phyloP scores from a whole-genome alignment of 1,140 invertebrate genomes.

The Trichomalopsis sarcophagae region DNA sequence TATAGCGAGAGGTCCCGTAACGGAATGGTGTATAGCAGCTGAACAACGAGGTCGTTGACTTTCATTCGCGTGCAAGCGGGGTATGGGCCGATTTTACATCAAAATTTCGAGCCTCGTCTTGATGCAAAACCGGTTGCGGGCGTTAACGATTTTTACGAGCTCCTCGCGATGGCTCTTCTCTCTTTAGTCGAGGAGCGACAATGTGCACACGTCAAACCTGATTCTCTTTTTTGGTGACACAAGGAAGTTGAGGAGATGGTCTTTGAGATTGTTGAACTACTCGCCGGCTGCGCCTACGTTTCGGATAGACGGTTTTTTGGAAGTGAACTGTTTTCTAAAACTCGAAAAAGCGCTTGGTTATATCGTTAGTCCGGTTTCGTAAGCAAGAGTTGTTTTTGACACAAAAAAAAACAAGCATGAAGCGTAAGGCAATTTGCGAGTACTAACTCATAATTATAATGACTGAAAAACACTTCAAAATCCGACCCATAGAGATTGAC shows the following conservation, averaged over 20 bases:
- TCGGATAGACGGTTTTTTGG: no score
- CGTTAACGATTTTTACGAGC: constrained; percentile 16
- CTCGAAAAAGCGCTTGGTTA: no score
- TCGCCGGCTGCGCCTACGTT: no score
- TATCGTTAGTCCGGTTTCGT: no score
- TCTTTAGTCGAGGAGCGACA: background rate
- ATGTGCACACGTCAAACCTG: background rate
- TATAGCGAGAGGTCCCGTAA: background rate
- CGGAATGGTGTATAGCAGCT: background rate
- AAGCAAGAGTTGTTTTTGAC: no score
- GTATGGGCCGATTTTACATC: background rate
- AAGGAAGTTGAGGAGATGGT: background rate
- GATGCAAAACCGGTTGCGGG: constrained; percentile 32
- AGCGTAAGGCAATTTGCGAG: no score
- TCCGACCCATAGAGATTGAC: no score
- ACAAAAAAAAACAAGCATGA: no score
- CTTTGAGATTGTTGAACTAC: background rate
- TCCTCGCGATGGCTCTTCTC: background rate
- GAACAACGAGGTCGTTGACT: constrained; percentile 28
- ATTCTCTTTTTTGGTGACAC: background rate
- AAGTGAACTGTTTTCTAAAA: no score
- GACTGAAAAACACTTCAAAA: no score
- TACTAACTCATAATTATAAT: no score
- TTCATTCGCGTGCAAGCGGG: background rate
- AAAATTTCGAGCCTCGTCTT: constrained; percentile 6